Evolutionary conservation across 2,113 vertebrate species (phyloP).

Genomic region (Ceratotherium simum): DNA sequence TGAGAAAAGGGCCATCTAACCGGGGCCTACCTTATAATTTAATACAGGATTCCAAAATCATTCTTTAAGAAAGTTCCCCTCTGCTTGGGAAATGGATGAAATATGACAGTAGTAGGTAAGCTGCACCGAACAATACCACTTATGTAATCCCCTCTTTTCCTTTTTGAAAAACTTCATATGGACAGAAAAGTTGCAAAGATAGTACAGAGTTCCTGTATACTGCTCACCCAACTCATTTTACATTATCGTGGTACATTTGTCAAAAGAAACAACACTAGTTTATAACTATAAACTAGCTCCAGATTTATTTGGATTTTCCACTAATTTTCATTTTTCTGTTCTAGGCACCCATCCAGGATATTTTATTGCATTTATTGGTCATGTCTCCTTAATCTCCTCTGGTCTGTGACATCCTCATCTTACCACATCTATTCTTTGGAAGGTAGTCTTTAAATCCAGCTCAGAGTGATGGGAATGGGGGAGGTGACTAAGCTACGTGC

Average conservation of each 20-base stretch:
- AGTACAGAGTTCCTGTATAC: neutral
- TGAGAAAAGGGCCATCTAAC: neutral
- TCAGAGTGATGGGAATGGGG: rapidly evolving
- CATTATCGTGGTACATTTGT: neutral
- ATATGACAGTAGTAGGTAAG: too few relatives aligned
- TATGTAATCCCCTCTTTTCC: neutral
- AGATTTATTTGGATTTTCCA: slow-evolving; percentile 22
- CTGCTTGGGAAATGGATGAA: neutral
- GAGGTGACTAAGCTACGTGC: neutral
- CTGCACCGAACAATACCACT: neutral
- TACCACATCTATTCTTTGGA: neutral
- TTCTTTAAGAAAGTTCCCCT: neutral
- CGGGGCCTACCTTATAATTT: neutral
- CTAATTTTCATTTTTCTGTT: neutral
- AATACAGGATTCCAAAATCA: neutral
- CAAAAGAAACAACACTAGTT: neutral
- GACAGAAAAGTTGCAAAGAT: neutral
- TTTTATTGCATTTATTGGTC: neutral
- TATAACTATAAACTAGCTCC: neutral
- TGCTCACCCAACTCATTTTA: neutral
- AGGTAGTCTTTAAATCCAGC: neutral
- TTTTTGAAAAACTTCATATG: neutral
- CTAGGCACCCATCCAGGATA: neutral
- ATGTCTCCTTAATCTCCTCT: neutral
- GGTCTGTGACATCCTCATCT: neutral